Base-by-base conservation (phyloP, 2,113 vertebrate species). In the Turnix velox region DNA sequence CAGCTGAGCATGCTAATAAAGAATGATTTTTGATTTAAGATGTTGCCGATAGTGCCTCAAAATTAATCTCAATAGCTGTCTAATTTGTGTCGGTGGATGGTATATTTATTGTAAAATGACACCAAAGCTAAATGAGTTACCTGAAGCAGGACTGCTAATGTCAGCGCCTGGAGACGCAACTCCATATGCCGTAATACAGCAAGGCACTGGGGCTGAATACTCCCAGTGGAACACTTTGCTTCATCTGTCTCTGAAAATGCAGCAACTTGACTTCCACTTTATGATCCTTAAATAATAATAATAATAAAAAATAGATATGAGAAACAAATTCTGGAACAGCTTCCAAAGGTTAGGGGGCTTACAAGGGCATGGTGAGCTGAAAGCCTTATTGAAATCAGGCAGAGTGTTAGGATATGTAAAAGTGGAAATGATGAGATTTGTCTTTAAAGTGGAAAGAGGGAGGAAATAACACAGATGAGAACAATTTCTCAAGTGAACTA, bases 61-160 rank as follows among this genome's bases (percentile, higher is more conserved):
- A 98, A 98, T 98, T 98, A 98, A 98, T 98, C 98, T 98, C 98
- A 98, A 98, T 98, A 98, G 98, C 97, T 98, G 98, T 98, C 98
- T 98, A 98, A 98, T 98, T 98, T 98, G 97, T 98, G 98, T 98
- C 97, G 88, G 97, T 97, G 94, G 96, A 98, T 98, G 97, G 97
- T 98, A 98, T 98, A 98, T 98, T 98, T 98, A 98, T 98, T 98
- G 98, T 98, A 97, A 98, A 97, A 98, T 98, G 98, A 98, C 98
- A 98, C 97, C 97, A 97, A 98, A 97, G 97, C 97, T 98, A 98
- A 98, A 98, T 98, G 97, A 98, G 97, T 98, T 98, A 98, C 98
- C 98, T 98, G 97, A 97, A 98, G 97, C 97, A 96, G 95, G 91
- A 98, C 97, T 96, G 96, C 93, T 98, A 98, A 97, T 98, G 97